A percentile compares a stretch with the other conserved stretches of the same genome.
Conservation (phyloP, 23 tunicate species). For the Oikopleura vanhoeffeni region DNA sequence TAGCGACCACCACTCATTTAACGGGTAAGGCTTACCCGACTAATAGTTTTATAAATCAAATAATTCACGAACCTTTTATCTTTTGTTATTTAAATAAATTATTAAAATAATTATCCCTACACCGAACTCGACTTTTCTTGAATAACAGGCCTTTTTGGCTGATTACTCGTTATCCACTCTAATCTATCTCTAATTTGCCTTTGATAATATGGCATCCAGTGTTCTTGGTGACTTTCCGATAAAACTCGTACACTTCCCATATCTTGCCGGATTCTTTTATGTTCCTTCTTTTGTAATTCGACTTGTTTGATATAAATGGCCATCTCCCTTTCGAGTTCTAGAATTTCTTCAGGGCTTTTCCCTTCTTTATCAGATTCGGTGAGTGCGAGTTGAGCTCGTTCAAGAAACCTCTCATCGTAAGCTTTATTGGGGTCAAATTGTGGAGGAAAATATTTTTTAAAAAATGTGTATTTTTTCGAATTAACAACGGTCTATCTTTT, state of each 20-base stretch:
- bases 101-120: too few relatives aligned
- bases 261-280: neutral
- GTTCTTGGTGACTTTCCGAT: neutral
- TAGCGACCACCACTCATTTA: too few relatives aligned
- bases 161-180: neutral
- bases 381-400: neutral
- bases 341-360: neutral
- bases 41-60: too few relatives aligned
- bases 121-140: neutral
- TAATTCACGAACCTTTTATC: too few relatives aligned
- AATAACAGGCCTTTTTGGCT: neutral
- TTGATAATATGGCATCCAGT: neutral
- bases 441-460: too few relatives aligned
- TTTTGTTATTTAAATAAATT: too few relatives aligned
- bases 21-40: too few relatives aligned
- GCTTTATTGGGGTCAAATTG: too few relatives aligned
- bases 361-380: neutral
- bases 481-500: too few relatives aligned
- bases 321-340: neutral
- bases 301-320: neutral
- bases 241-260: neutral
- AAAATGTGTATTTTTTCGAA: too few relatives aligned
- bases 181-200: neutral
- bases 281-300: neutral
- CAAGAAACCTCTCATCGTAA: neutral